These are phyloP conservation scores for Bryconaethiops microstoma DNA, from an alignment of 2,797 vertebrate genomes.

Conservation along the genomic window DNA sequence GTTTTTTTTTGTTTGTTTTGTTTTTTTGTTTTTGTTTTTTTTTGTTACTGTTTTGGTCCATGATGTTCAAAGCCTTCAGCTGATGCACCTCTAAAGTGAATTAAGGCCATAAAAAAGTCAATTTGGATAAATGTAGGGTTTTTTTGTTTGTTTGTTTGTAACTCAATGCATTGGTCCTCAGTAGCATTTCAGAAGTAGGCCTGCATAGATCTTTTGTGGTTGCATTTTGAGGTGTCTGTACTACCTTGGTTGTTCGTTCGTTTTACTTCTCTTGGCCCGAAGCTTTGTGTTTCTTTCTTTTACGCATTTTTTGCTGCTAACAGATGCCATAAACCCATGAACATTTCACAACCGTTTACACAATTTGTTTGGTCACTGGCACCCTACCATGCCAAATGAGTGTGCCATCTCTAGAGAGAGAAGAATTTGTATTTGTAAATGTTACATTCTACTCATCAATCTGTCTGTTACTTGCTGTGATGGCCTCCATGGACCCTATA, in stretches of 20 bases:
- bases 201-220: constrained; percentile 51
- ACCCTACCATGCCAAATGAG: constrained; percentile 66
- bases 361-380: constrained; percentile 44
- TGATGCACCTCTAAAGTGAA: constrained; percentile 48
- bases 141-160: too few species aligned
- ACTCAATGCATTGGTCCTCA: constrained; percentile 60
- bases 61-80: constrained; percentile 43
- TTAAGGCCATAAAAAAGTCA: constrained; percentile 66
- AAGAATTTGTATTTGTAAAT: constrained; percentile 35
- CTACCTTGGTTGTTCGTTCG: constrained; percentile 21
- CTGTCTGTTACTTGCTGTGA: constrained; percentile 37
- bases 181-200: constrained; percentile 68
- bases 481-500: neutral
- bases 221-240: constrained; percentile 40
- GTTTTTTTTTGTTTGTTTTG: constrained; percentile 33
- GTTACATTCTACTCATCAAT: constrained; percentile 25
- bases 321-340: constrained; percentile 64
- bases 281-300: constrained; percentile 62
- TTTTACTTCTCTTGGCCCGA: constrained; percentile 65
- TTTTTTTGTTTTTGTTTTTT: neutral
- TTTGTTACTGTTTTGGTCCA: constrained; percentile 48
- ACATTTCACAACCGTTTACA: constrained; percentile 54
- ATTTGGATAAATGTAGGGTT: constrained; percentile 52
- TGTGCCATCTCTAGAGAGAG: constrained; percentile 60
- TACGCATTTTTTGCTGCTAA: constrained; percentile 75